Evolutionary conservation across 2,888 invertebrate genomes (phyloP).

Genomic region (Trichogramma dendrolimi): DNA sequence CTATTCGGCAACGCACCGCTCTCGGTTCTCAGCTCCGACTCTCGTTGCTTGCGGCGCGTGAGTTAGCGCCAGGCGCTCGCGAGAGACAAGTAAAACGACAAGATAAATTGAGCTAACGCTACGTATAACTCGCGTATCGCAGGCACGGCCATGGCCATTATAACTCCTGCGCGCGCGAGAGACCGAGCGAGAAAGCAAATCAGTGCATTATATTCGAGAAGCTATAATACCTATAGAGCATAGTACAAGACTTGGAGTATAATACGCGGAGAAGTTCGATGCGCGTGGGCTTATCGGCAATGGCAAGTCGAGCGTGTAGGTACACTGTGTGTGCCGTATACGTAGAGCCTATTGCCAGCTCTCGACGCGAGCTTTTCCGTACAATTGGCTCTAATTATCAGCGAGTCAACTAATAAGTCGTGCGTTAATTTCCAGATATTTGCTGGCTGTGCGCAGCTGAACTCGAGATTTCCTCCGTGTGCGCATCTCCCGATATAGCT

Average conservation of each 20-base stretch:
- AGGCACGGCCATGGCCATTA: no score
- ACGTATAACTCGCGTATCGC: no score
- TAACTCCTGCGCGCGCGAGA: no score
- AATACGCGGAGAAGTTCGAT: conserved; percentile 22
- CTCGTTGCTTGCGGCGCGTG: no score
- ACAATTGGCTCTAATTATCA: conserved; percentile 51
- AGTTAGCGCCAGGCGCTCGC: no score
- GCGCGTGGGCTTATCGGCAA: conserved; percentile 21
- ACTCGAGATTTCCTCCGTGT: conserved; percentile 7
- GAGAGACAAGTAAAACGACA: no score
- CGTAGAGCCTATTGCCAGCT: background rate
- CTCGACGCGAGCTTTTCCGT: conserved; percentile 43
- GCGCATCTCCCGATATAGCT: background rate
- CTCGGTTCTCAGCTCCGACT: no score
- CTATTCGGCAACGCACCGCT: no score
- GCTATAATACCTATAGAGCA: no score
- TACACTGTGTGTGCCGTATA: background rate
- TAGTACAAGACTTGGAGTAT: conserved; percentile 1
- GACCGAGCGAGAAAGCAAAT: no score
- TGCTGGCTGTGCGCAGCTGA: conserved; percentile 40
- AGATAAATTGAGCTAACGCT: no score
- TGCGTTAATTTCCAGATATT: conserved; percentile 50
- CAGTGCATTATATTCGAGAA: no score
- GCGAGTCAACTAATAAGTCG: conserved; percentile 51
- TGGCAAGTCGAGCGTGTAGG: conserved; percentile 13